A percentile compares a stretch with the other conserved stretches of the same genome.
phyloP scores from a whole-genome alignment of 2,888 invertebrate species.

The Onchidella celtica region DNA sequence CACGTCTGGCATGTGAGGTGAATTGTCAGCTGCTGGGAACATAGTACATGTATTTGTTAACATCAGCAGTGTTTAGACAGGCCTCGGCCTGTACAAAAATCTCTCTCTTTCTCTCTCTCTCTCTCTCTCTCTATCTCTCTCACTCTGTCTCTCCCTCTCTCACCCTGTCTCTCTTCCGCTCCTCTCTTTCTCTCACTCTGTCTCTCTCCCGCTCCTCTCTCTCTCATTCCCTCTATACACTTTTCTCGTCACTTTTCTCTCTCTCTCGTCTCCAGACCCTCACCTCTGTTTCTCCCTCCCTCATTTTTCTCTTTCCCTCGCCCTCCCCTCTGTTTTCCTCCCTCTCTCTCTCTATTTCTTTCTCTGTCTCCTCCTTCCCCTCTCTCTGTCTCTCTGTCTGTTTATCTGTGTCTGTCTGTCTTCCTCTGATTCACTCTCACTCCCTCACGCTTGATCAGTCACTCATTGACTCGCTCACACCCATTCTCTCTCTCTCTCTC shows the following conservation, averaged over 20 bases:
- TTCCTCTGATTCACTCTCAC: neutral
- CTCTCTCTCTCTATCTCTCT: neutral
- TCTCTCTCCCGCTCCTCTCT: neutral
- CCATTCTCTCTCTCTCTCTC: neutral
- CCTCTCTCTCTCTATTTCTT: neutral
- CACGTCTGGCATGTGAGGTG: too few species aligned
- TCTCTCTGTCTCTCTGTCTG: neutral
- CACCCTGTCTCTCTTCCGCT: neutral
- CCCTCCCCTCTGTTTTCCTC: neutral
- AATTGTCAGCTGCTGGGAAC: too few species aligned
- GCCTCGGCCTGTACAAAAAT: too few species aligned
- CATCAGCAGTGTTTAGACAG: too few species aligned
- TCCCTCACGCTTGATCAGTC: neutral
- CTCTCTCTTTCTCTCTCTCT: too few species aligned
- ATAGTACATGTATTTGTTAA: too few species aligned
- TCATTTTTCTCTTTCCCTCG: neutral
- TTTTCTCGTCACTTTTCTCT: neutral
- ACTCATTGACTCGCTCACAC: neutral
- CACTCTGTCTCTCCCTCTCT: neutral
- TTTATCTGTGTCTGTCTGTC: neutral
- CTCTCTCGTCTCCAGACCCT: neutral
- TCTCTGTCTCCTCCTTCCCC: neutral
- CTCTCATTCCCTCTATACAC: neutral
- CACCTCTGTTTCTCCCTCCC: neutral
- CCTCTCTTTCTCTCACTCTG: neutral